Base-by-base conservation (phyloP, 2,888 invertebrate species). In the Taphrorychus bicolor region DNA sequence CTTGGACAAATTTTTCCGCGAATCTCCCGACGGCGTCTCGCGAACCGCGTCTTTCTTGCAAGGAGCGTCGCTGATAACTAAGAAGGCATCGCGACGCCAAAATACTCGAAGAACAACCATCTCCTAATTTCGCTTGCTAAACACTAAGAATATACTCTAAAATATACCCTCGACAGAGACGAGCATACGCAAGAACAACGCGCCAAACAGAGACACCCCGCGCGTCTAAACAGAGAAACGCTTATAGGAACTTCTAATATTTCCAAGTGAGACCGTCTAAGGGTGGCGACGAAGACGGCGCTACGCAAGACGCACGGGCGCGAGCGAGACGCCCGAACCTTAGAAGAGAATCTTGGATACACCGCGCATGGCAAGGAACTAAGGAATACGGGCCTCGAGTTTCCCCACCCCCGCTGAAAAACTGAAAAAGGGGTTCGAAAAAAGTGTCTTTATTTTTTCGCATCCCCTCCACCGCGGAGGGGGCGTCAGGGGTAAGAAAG, bases 31-130 rank as follows among this genome's bases (percentile, higher is more conserved):
- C 63, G 63, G 40, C 63, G 49, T 22, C 59, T 54, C 62, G 59
- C 67, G 67, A 62, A 58, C 75, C 79, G 82, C 81, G 82, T 81
- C 81, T 76, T 77, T 76, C 78, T 82, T 79, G 79, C 79, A 83
- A 83, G 82, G 82, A 82, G 81, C 81, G 79, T 80, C 77, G 80
- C 76, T 78, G 81, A 81, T 80, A 81, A 82, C 82, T 82, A 82
- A 82, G 82, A 82, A 82, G 61, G 76, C 81, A 80, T 78, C 82
- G 82, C 81, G 81, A 80, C 81, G 79, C 77, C 76, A 79, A 81
- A 81, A 82, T 81, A 81, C 80, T 76, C 77, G 80, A 81, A 81
- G 82, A 81, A 81, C 82, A 80, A 80, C 81, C 79, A 81, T 80
- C 82, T 81, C 81, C 82, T 80, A 78, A 81, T 80, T 70, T 79